phyloP scores from a whole-genome alignment of 2,888 invertebrate species.

The Chrysomela aeneicollis region DNA sequence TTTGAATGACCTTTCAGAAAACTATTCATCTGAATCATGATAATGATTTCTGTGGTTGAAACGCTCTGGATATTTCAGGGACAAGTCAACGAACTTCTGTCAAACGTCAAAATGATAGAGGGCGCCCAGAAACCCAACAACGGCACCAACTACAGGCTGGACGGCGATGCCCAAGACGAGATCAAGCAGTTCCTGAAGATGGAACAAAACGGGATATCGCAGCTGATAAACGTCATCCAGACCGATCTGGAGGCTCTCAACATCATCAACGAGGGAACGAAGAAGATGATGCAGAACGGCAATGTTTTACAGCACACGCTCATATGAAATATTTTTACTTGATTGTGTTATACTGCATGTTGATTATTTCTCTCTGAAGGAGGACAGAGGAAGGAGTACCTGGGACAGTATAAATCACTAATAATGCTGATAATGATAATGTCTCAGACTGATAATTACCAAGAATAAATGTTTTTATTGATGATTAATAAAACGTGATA shows the following conservation, averaged over 20 bases:
- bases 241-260: slow-evolving; percentile 81
- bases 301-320: background rate
- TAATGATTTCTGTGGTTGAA: too few species aligned
- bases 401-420: background rate
- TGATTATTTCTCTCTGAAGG: background rate
- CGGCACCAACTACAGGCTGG: slow-evolving; percentile 78
- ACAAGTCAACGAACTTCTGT: slow-evolving; percentile 87
- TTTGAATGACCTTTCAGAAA: too few species aligned
- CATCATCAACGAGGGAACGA: slow-evolving; percentile 80
- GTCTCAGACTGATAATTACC: background rate
- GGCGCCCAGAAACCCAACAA: slow-evolving; percentile 66
- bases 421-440: background rate
- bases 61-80: slow-evolving; percentile 74
- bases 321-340: background rate
- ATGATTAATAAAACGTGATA: background rate
- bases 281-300: slow-evolving; percentile 62
- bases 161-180: slow-evolving; percentile 74
- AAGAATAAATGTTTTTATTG: background rate
- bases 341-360: background rate
- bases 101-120: slow-evolving; percentile 79
- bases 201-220: slow-evolving; percentile 89
- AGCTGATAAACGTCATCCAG: slow-evolving; percentile 83
- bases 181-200: slow-evolving; percentile 81
- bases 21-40: too few species aligned
- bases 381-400: background rate